phyloP scores from a whole-genome alignment of 2,888 invertebrate genomes.

The Gymnosoma rotundatum region DNA sequence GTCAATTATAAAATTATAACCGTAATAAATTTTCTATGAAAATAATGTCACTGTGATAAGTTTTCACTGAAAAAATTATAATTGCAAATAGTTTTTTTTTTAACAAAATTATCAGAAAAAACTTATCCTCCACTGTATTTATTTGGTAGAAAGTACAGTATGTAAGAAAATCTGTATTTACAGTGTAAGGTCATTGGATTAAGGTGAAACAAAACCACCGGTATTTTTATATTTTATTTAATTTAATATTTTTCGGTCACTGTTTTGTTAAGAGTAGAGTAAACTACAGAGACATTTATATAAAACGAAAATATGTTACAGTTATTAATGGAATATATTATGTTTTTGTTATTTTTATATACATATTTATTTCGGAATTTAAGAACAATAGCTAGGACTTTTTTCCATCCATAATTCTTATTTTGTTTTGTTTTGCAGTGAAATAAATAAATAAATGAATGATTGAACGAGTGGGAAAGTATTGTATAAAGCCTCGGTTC shows the following conservation, averaged over 20 bases:
- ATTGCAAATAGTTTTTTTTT: no score
- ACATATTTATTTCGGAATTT: not conserved
- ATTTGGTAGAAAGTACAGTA: not conserved
- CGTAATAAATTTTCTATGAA: no score
- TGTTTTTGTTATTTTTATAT: not conserved
- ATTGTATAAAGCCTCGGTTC: conserved; percentile 18
- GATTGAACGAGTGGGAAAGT: not conserved
- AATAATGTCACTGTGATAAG: no score
- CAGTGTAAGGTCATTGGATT: conserved; percentile 64
- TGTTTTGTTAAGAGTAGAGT: conserved; percentile 30
- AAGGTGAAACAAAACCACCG: conserved; percentile 51
- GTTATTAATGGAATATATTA: conserved; percentile 57
- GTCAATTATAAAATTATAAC: no score
- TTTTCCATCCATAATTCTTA: not conserved
- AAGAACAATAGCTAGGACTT: no score
- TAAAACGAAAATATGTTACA: conserved; percentile 57
- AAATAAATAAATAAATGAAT: conserved; percentile 17
- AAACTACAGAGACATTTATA: conserved; percentile 40
- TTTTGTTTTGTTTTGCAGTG: conserved; percentile 3
- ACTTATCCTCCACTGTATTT: conserved; percentile 1
- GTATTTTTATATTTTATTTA: conserved; percentile 36
- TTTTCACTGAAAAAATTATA: no score
- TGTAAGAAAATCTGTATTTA: conserved; percentile 43
- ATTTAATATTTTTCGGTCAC: not conserved
- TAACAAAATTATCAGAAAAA: no score